Evolutionary conservation across 1,140 invertebrate genomes (phyloP).

Genomic region (Lordiphosa mommai): DNA sequence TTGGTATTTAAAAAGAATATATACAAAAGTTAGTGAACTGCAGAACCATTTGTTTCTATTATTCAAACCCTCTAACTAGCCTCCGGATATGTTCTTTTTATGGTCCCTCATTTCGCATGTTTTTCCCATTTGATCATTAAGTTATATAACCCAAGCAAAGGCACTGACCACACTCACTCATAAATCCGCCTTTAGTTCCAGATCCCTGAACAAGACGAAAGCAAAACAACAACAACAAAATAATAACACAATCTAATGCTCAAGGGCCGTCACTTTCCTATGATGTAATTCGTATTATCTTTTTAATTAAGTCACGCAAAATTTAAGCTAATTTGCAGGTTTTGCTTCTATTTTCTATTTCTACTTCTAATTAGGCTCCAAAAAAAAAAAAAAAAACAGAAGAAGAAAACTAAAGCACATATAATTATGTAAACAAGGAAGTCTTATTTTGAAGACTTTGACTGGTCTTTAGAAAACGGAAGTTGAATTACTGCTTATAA

Average conservation of each 20-base stretch:
- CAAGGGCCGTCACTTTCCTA: slow-evolving; percentile 40
- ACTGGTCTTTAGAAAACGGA: slow-evolving; percentile 30
- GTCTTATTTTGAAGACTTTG: neutral
- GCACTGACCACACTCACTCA: slow-evolving; percentile 43
- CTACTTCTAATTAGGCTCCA: slow-evolving; percentile 47
- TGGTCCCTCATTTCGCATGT: too few species aligned
- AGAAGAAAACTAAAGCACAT: slow-evolving; percentile 8
- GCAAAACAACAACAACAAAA: slow-evolving; percentile 21
- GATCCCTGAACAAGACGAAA: slow-evolving; percentile 30
- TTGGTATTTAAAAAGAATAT: too few species aligned
- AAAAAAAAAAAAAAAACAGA: neutral
- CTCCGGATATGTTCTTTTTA: too few species aligned
- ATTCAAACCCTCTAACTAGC: too few species aligned
- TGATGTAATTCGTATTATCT: slow-evolving; percentile 53
- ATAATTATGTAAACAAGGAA: slow-evolving; percentile 61
- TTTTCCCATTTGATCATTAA: neutral
- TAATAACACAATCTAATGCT: slow-evolving; percentile 17
- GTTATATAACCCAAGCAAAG: slow-evolving; percentile 28
- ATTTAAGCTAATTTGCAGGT: slow-evolving; percentile 60
- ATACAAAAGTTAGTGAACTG: too few species aligned
- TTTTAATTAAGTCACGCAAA: slow-evolving; percentile 73
- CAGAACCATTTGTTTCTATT: too few species aligned
- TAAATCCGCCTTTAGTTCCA: slow-evolving; percentile 38
- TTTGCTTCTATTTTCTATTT: slow-evolving; percentile 38
- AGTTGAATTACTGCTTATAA: slow-evolving; percentile 15